Conservation (phyloP, 2,888 invertebrate genomes). For the Hyalella azteca region DNA sequence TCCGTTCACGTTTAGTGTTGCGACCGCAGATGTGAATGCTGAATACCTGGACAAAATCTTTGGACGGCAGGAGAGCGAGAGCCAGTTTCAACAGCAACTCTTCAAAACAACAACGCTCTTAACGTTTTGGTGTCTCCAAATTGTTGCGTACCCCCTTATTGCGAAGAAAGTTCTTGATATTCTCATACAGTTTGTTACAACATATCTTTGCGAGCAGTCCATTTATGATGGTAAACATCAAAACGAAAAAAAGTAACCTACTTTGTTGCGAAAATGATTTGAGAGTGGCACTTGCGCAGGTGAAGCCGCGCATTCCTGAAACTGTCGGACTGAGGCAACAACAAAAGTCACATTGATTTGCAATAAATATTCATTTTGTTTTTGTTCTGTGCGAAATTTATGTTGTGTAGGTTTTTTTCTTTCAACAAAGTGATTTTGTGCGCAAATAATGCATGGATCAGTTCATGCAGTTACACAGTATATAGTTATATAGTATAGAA, state of each 20-base stretch:
- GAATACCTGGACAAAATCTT: conserved; percentile 44
- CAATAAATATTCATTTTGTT: too few relatives aligned
- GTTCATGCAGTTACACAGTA: not conserved
- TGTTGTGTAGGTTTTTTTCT: conserved; percentile 33
- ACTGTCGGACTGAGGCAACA: conserved; percentile 28
- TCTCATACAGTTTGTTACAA: conserved; percentile 44
- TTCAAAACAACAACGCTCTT: too few relatives aligned
- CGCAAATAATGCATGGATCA: not conserved
- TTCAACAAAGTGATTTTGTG: conserved; percentile 38
- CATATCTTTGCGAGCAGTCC: conserved; percentile 40
- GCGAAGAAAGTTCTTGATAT: conserved; percentile 41
- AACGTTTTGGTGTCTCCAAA: conserved; percentile 29
- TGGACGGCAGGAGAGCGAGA: conserved; percentile 46
- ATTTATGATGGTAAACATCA: conserved; percentile 37
- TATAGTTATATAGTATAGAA: not conserved
- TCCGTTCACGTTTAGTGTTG: conserved; percentile 47
- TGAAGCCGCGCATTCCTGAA: conserved; percentile 48
- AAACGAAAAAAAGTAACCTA: conserved; percentile 43
- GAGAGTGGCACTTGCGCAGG: conserved; percentile 48
- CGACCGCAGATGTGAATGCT: conserved; percentile 43
- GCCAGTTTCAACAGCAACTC: conserved; percentile 45
- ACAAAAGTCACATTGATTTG: conserved; percentile 43
- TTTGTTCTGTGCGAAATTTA: too few relatives aligned
- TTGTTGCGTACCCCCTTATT: conserved; percentile 41
- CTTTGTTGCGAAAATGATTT: conserved; percentile 46